Conservation (phyloP, 30 jellyfish, hydroid and myxozoan genomes). For the Aurelia sp. region DNA sequence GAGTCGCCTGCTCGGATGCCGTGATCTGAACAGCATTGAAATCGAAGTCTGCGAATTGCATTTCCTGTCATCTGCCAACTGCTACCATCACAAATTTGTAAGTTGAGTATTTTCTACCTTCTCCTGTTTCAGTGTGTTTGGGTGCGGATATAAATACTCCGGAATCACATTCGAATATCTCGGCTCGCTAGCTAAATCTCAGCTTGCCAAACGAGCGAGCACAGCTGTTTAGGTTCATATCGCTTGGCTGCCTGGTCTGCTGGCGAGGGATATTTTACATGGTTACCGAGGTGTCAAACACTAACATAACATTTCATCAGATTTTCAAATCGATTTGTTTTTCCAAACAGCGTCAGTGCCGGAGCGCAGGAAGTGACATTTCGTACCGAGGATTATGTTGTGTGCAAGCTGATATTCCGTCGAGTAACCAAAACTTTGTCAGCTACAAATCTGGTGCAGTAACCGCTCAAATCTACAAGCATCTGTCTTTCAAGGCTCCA, state of each 20-base stretch:
- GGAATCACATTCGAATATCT: constrained; percentile 24
- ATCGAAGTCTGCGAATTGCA: constrained; percentile 32
- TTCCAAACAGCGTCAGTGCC: constrained; percentile 1
- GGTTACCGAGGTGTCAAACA: not conserved
- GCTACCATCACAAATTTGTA: constrained; percentile 40
- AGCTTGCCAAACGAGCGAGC: not conserved
- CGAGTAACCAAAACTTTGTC: constrained; percentile 15
- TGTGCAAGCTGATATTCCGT: constrained; percentile 25
- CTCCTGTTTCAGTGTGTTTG: constrained; percentile 66
- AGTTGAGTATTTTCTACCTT: constrained; percentile 48
- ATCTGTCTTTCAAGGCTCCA: not conserved
- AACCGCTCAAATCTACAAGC: not conserved
- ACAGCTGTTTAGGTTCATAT: not conserved
- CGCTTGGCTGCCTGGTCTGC: not conserved
- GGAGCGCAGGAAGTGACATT: constrained; percentile 27
- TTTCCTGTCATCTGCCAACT: constrained; percentile 56
- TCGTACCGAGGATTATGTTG: constrained; percentile 12
- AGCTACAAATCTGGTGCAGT: constrained; percentile 8
- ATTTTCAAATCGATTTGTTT: not conserved
- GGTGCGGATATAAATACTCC: constrained; percentile 70
- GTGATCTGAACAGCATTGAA: not conserved
- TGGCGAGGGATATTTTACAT: not conserved
- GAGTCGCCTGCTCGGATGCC: constrained; percentile 4
- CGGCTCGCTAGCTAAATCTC: not conserved
- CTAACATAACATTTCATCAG: constrained; percentile 4